Conservation (phyloP, 2,797 vertebrate genomes). For the Semotilus atromaculatus region DNA sequence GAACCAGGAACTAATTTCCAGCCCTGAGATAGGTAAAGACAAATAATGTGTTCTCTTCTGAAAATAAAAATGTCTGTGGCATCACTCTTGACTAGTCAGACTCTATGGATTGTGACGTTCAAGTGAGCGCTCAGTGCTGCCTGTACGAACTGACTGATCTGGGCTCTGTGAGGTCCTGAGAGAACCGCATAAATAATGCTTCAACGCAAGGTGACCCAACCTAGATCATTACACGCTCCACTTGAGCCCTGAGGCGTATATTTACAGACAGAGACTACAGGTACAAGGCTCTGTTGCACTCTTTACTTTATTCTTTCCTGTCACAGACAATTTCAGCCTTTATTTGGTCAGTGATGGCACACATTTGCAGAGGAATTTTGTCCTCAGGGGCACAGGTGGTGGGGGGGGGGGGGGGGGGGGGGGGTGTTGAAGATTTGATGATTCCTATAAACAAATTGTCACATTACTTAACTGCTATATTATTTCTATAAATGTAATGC, state of each 20-base stretch:
- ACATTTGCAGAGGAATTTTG: neutral
- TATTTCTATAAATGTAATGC: neutral
- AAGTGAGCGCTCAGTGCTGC: constrained; percentile 34
- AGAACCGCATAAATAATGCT: constrained; percentile 60
- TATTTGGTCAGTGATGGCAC: constrained; percentile 21
- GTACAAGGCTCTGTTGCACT: constrained; percentile 47
- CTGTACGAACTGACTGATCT: constrained; percentile 59
- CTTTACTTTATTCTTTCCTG: constrained; percentile 37
- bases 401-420: too few relatives aligned
- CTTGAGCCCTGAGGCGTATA: constrained; percentile 57
- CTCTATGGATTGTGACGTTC: constrained; percentile 48
- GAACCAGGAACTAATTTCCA: neutral
- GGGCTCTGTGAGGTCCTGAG: constrained; percentile 49
- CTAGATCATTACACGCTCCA: constrained; percentile 58
- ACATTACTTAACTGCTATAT: neutral
- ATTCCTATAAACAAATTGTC: neutral
- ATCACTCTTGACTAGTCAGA: constrained; percentile 40
- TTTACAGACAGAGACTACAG: constrained; percentile 63
- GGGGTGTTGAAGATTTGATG: neutral
- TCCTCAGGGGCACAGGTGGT: neutral
- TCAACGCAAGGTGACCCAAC: constrained; percentile 65
- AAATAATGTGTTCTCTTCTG: neutral
- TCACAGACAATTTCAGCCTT: constrained; percentile 36
- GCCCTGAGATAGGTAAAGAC: neutral
- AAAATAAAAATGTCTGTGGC: neutral